These are phyloP conservation scores for Drosophila neonasuta DNA, from an alignment of 2,888 invertebrate genomes.

Conservation along the genomic window DNA sequence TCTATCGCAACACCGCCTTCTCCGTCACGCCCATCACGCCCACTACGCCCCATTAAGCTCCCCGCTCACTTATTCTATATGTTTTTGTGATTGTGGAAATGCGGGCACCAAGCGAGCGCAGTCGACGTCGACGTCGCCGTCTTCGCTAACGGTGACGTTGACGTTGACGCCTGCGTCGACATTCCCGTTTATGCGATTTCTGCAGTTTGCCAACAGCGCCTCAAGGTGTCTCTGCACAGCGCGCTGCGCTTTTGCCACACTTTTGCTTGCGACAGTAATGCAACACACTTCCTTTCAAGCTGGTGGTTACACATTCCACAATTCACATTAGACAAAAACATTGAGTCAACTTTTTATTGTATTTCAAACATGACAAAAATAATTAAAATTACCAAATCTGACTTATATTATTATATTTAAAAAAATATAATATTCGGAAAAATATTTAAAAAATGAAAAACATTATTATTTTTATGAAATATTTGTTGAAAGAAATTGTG, in stretches of 20 bases:
- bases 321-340: not conserved
- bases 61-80: conserved; percentile 40
- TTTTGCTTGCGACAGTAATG: conserved; percentile 25
- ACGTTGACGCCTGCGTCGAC: conserved; percentile 18
- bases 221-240: conserved; percentile 62
- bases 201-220: conserved; percentile 71
- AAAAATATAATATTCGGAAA: too few species aligned
- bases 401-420: too few species aligned
- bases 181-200: conserved; percentile 67
- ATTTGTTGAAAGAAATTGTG: too few species aligned
- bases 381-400: too few species aligned
- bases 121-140: conserved; percentile 2
- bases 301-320: conserved; percentile 28
- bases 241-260: conserved; percentile 31
- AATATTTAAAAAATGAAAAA: too few species aligned
- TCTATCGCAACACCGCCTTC: conserved; percentile 50
- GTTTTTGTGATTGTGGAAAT: conserved; percentile 59
- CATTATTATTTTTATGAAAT: too few species aligned
- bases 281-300: conserved; percentile 17
- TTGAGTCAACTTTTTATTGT: too few species aligned
- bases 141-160: not conserved
- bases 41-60: conserved; percentile 35
- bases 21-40: conserved; percentile 23
- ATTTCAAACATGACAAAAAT: too few species aligned
- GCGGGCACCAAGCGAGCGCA: conserved; percentile 44